A percentile compares a stretch with the other conserved stretches of the same genome.
phyloP scores from a whole-genome alignment of 2,888 invertebrate species.

The Agelastica alni region DNA sequence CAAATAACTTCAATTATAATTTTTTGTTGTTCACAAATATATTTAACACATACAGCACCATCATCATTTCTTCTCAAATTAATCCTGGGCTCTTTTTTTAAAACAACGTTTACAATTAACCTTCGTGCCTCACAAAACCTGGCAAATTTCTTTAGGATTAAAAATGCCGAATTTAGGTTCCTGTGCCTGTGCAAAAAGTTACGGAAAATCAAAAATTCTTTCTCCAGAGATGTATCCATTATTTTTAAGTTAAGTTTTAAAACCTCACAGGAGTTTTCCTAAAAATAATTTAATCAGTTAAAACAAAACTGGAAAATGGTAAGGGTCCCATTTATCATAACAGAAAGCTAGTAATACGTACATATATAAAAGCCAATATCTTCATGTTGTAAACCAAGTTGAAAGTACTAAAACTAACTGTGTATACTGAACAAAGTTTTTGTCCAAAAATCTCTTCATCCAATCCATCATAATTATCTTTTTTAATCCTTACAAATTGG shows the following conservation, averaged over 20 bases:
- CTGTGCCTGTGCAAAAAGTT: slow-evolving; percentile 35
- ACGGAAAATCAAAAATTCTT: slow-evolving; percentile 28
- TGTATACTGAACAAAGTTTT: slow-evolving; percentile 27
- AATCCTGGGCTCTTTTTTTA: slow-evolving; percentile 28
- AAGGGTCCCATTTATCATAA: no score
- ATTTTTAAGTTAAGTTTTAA: slow-evolving; percentile 32
- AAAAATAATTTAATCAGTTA: no score
- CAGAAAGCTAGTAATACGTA: no score
- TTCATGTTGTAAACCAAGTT: slow-evolving; percentile 26
- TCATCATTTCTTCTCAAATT: slow-evolving; percentile 16
- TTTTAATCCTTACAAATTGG: slow-evolving; percentile 10
- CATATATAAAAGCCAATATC: slow-evolving; percentile 32
- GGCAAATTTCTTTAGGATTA: slow-evolving; percentile 30
- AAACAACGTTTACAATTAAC: slow-evolving; percentile 29
- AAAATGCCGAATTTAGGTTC: slow-evolving; percentile 31
- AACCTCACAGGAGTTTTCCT: slow-evolving; percentile 33
- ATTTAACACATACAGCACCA: slow-evolving; percentile 28
- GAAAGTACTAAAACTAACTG: slow-evolving; percentile 21
- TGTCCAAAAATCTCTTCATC: slow-evolving; percentile 26
- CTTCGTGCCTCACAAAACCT: slow-evolving; percentile 32
- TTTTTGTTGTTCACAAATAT: slow-evolving; percentile 19
- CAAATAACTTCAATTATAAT: slow-evolving; percentile 28
- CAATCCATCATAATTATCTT: slow-evolving; percentile 21
- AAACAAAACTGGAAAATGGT: no score
- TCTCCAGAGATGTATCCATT: slow-evolving; percentile 21